These are phyloP conservation scores for Falco concolor DNA, from an alignment of 2,797 vertebrate species.

Conservation along the genomic window DNA sequence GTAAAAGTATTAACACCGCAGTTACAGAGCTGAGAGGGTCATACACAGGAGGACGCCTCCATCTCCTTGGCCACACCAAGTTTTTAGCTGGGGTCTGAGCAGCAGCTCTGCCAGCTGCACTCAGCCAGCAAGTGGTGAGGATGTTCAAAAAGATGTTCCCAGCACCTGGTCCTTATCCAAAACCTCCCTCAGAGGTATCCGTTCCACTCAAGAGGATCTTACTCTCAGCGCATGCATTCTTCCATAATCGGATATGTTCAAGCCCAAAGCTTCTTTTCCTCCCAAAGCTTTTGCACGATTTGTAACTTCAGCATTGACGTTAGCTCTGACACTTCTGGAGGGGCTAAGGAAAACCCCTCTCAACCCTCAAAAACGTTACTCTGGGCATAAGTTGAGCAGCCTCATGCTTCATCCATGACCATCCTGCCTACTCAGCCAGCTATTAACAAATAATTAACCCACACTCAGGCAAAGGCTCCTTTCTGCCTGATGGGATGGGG, in stretches of 20 bases:
- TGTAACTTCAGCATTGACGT: background rate
- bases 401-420: background rate
- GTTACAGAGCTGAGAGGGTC: background rate
- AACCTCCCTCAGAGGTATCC: background rate
- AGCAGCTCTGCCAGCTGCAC: background rate
- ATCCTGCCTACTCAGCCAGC: background rate
- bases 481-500: background rate
- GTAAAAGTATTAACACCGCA: background rate
- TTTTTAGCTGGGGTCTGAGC: background rate
- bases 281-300: background rate
- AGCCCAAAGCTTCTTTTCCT: background rate
- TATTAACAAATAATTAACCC: slow-evolving; percentile 22
- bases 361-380: background rate
- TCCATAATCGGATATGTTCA: fast-evolving
- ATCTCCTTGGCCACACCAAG: background rate
- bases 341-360: background rate
- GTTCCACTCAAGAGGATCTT: background rate
- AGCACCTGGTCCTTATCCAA: background rate
- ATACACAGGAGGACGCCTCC: background rate
- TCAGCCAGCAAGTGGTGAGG: background rate
- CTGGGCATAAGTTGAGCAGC: background rate
- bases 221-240: background rate
- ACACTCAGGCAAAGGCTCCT: background rate
- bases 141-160: background rate
- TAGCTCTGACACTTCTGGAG: background rate